These are phyloP conservation scores for Falco cherrug DNA, from an alignment of 2,797 vertebrate species.

Conservation along the genomic window DNA sequence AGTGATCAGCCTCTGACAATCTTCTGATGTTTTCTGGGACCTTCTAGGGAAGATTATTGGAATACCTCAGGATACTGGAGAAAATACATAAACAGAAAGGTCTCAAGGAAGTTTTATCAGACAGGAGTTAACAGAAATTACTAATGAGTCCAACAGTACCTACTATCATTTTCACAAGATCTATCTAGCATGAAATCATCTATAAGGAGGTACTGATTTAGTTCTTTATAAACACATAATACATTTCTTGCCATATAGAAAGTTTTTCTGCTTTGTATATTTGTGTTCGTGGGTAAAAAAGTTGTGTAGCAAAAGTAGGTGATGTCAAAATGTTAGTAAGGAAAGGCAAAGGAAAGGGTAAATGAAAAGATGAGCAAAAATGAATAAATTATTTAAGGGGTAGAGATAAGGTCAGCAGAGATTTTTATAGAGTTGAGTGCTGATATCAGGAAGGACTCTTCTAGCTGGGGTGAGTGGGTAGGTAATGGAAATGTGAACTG, in stretches of 20 bases:
- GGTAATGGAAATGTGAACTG: background rate
- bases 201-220: background rate
- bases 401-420: background rate
- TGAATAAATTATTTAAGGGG: background rate
- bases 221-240: background rate
- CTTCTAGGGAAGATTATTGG: background rate
- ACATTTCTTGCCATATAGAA: background rate
- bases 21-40: background rate
- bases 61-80: background rate
- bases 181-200: background rate
- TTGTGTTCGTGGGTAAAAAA: background rate
- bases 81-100: background rate
- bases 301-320: rapidly evolving
- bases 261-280: background rate
- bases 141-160: background rate
- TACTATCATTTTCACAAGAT: background rate
- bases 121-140: background rate
- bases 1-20: background rate
- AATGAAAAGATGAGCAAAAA: background rate
- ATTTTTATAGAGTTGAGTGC: background rate
- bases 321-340: background rate
- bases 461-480: background rate
- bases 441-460: background rate
- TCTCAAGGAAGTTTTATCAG: background rate
- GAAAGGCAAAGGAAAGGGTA: background rate